Conservation (phyloP, 2,113 vertebrate species). For the Danio rerio region DNA sequence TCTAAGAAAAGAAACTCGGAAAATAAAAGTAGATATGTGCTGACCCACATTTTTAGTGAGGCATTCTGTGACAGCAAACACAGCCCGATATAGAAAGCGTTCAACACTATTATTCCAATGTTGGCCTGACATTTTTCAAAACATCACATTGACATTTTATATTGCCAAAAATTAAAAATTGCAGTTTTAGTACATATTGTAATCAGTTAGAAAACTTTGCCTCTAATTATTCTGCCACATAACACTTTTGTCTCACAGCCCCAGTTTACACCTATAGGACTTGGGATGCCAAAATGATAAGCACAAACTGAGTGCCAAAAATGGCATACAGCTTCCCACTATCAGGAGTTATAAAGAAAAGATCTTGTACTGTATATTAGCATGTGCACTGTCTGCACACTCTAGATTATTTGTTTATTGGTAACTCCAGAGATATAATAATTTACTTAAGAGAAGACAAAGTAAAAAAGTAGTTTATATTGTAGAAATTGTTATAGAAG, state of each 20-base stretch:
- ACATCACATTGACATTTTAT: background rate
- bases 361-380: background rate
- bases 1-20: constrained; percentile 5
- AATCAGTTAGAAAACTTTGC: too few relatives aligned
- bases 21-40: background rate
- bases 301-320: background rate
- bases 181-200: background rate
- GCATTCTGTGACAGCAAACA: background rate
- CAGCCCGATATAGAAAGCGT: background rate
- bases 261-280: background rate
- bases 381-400: background rate
- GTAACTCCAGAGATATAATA: background rate
- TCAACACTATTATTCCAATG: background rate
- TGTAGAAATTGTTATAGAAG: too few relatives aligned
- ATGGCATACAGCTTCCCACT: background rate
- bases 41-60: background rate
- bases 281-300: background rate
- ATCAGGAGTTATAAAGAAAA: background rate
- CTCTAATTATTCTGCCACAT: background rate
- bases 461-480: too few relatives aligned
- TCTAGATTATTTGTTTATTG: background rate
- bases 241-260: background rate
- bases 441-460: too few relatives aligned
- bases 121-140: background rate
- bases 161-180: background rate